phyloP scores from a whole-genome alignment of 1,140 invertebrate species.

The Zaprionus inermis region DNA sequence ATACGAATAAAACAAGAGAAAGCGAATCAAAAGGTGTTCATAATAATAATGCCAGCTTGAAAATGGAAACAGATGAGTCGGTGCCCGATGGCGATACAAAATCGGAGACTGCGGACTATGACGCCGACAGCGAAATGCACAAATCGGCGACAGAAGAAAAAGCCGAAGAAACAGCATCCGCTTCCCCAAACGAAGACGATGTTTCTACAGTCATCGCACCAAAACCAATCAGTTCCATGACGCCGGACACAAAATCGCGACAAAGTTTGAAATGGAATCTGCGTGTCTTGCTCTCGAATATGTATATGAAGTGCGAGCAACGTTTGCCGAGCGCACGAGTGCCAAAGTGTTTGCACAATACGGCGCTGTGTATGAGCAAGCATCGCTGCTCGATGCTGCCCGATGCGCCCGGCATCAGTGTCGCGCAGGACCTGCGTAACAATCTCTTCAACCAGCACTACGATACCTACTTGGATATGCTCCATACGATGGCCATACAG shows the following conservation, averaged over 20 bases:
- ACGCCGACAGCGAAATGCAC: conserved; percentile 18
- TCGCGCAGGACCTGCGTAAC: conserved; percentile 42
- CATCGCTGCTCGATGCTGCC: conserved; percentile 61
- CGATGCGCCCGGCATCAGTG: conserved; percentile 52
- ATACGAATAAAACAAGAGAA: neutral
- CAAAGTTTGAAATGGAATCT: conserved; percentile 52
- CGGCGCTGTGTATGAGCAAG: conserved; percentile 44
- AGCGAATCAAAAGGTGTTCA: neutral
- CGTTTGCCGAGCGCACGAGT: conserved; percentile 55
- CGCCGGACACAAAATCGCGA: neutral
- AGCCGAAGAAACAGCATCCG: neutral
- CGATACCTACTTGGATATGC: conserved; percentile 63
- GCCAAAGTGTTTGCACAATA: conserved; percentile 63
- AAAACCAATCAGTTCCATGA: neutral
- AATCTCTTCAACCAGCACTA: conserved; percentile 60
- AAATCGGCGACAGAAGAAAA: conserved; percentile 1
- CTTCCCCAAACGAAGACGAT: conserved; percentile 2
- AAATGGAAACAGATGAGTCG: neutral
- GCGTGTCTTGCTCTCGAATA: conserved; percentile 60
- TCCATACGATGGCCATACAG: conserved; percentile 56
- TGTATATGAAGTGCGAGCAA: conserved; percentile 57
- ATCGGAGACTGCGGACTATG: neutral
- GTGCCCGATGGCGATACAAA: neutral
- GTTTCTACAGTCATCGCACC: neutral
- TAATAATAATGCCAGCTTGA: neutral